Evolutionary conservation across 2,113 vertebrate species (phyloP), one percentile per base, ranked within the genome.

Genomic region (Xyrauchen texanus): DNA sequence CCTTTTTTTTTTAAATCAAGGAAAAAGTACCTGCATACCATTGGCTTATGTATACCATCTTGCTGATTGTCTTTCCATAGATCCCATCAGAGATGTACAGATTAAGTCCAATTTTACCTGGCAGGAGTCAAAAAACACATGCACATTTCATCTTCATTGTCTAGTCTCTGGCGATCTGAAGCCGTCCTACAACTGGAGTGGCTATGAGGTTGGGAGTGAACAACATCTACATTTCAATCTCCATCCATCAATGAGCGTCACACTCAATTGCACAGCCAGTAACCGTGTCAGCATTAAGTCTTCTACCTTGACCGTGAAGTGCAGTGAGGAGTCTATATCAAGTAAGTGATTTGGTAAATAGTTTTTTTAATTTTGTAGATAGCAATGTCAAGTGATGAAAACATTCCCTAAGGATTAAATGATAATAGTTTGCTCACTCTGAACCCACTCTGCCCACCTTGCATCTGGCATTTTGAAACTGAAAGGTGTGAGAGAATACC

Each of bases 181-280:
- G 0, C 15, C 80, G 58, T 44, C 0, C 69, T 91, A 84, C 85
- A 80, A 0, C 5, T 87, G 87, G 89, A 81, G 83, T 0, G 58
- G 80, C n/a, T 76, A 64, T 0, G 11, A 75, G 53, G 86, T 5
- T 6, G 4, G 0, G 0, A 45, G 0, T 0, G 87, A 84, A 57
- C 0, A 69, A 66, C 46, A 4, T 0, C 64, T 86, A 64, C 46
- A 64, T 0, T 49, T 86, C 71, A 16, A 0, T 13, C 8, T 86
- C 9, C 2, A 0, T 2, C 44, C 6, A 52, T 4, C 74, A 65
- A 85, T 87, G 1, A 85, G 44, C 0, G 63, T 47, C 0, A 57
- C 0, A 2, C 4, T 90, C 66, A 87, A 5, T 47, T 91, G 91
- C 51, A 88, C 11, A 0, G 12, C 68, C n/a, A 65, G 11, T 21